Percentiles rank a stretch among this genome's conserved stretches.
Evolutionary conservation across 2,888 invertebrate genomes (phyloP).

Genomic region (Callyntrura guangdongensis): DNA sequence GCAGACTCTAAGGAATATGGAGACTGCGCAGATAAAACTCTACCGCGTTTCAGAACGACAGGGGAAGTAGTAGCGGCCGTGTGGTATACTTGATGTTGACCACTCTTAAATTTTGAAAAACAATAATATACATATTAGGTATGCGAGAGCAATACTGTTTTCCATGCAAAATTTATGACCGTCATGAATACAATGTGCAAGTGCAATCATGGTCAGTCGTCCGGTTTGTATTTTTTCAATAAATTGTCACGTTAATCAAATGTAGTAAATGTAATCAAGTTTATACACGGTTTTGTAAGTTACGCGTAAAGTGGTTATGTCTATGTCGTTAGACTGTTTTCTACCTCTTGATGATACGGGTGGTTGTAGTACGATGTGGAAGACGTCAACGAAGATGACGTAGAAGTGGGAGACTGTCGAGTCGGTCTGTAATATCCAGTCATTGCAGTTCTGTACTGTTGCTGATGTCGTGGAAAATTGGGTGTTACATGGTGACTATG

Average conservation of each 20-base stretch:
- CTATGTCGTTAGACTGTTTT: too few relatives aligned
- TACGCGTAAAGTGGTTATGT: not conserved
- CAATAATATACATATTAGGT: not conserved
- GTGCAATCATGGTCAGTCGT: constrained; percentile 31
- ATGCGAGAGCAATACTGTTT: constrained; percentile 2
- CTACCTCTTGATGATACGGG: constrained; percentile 62
- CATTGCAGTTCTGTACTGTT: constrained; percentile 52
- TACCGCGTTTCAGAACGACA: constrained; percentile 77
- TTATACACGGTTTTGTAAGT: not conserved
- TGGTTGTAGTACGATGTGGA: constrained; percentile 21
- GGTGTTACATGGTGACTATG: constrained; percentile 15
- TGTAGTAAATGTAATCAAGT: too few relatives aligned
- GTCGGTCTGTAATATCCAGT: constrained; percentile 71
- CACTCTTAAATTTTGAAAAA: constrained; percentile 12
- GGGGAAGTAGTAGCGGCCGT: constrained; percentile 27
- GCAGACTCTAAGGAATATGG: constrained; percentile 29
- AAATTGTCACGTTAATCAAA: not conserved
- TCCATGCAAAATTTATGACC: not conserved
- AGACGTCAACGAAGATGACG: too few relatives aligned
- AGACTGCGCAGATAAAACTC: constrained; percentile 72
- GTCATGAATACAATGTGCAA: constrained; percentile 47
- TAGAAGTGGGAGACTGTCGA: constrained; percentile 49
- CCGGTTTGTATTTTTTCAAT: too few relatives aligned
- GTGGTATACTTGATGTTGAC: constrained; percentile 4
- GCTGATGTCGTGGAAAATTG: constrained; percentile 40